Base-by-base conservation (phyloP, 2,797 vertebrate species). In the Columba guinea region DNA sequence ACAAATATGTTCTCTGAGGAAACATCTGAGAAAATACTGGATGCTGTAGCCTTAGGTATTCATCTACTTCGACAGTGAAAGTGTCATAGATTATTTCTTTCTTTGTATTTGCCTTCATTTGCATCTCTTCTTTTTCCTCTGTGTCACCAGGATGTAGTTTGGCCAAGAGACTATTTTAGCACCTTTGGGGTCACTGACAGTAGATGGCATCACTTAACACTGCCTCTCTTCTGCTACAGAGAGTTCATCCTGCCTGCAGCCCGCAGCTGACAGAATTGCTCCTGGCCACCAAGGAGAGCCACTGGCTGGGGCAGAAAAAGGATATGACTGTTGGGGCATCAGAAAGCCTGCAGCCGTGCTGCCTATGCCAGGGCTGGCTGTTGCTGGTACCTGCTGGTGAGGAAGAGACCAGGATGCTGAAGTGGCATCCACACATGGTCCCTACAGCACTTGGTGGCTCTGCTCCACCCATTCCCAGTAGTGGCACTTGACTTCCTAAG, bases 391-490 rank as follows among this genome's bases (percentile, higher is more conserved):
- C 37, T 27, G 30, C 5, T 71, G 26, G 0, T 74, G 67, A 18
- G 5, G 32, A 84, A 59, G 59, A 75, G 59, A 69, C 0, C 51
- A n/a, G 37, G n/a, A 77, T 70, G 41, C 23, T 51, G n/a, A n/a
- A 71, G n/a, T 15, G 17, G n/a, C 48, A 87, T 34, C 39, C 37
- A 52, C 19, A 19, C 0, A 0, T 44, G 26, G 17, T 26, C 23
- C 14, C 41, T 32, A 37, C 0, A 0, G 26, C 16, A 82, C 32
- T 6, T 81, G 37, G 81, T 9, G 48, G 44, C 52, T 82, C 34
- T 56, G 27, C 11, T 82, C 27, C 27, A 20, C 15, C 15, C 17
- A 28, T 23, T 86, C 10, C 65, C 0, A 1, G n/a, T 22, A 23
- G 20, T 23, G 16, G 58, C 30, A 49, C 18, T 63, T 7, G 14